Conservation (phyloP, 2,113 vertebrate genomes). For the Ranitomeya variabilis region DNA sequence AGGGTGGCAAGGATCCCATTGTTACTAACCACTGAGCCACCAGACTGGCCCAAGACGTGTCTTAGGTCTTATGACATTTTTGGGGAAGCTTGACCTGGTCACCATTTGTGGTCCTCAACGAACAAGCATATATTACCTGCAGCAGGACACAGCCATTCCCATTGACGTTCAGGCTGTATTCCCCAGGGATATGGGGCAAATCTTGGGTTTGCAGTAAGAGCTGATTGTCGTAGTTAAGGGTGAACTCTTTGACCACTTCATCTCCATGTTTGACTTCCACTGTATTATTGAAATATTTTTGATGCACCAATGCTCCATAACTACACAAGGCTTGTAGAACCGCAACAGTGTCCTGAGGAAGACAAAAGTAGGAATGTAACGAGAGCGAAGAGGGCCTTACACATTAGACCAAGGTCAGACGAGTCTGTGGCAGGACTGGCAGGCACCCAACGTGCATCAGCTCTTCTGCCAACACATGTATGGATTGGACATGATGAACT, state of each 20-base stretch:
- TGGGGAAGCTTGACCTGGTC: too few relatives aligned
- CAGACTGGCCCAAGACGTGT: too few relatives aligned
- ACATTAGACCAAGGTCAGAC: too few relatives aligned
- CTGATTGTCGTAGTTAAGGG: slow-evolving; percentile 69
- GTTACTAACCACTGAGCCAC: background rate
- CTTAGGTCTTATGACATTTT: too few relatives aligned
- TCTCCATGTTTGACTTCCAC: slow-evolving; percentile 62
- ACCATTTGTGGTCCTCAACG: background rate
- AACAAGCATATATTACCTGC: slow-evolving; percentile 63
- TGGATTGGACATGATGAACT: too few relatives aligned
- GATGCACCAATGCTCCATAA: slow-evolving; percentile 57
- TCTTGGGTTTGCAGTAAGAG: slow-evolving; percentile 73
- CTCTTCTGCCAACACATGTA: too few relatives aligned
- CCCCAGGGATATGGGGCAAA: slow-evolving; percentile 59
- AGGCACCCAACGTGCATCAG: too few relatives aligned
- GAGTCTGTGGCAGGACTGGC: too few relatives aligned
- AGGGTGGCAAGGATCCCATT: background rate
- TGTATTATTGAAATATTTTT: slow-evolving; percentile 11
- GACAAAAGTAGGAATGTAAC: background rate
- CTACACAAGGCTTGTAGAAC: slow-evolving; percentile 70
- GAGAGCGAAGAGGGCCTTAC: too few relatives aligned
- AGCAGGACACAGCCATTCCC: slow-evolving; percentile 66
- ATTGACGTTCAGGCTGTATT: slow-evolving; percentile 56
- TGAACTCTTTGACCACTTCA: slow-evolving; percentile 59
- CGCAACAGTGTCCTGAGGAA: slow-evolving; percentile 70